A percentile compares a stretch with the other conserved stretches of the same genome.
Evolutionary conservation across 2,113 vertebrate species (phyloP).

Genomic region (Apaloderma vittatum): DNA sequence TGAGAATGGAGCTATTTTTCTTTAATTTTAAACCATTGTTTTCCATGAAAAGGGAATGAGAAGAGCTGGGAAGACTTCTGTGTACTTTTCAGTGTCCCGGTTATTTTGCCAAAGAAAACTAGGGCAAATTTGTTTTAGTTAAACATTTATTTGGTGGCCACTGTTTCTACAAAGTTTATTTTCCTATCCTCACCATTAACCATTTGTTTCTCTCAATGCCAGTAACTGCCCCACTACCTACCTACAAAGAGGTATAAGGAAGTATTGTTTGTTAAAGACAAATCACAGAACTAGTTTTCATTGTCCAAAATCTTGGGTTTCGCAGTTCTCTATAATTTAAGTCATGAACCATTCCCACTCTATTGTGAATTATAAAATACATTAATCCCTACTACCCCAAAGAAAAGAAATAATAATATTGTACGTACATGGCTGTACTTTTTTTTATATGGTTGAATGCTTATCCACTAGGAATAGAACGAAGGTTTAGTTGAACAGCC

Average conservation of each 20-base stretch:
- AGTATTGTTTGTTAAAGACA: not conserved
- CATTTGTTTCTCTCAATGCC: conserved; percentile 31
- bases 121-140: conserved; percentile 76
- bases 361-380: not conserved
- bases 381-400: not conserved
- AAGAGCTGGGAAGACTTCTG: conserved; percentile 37
- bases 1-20: not conserved
- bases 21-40: not conserved
- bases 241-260: not conserved
- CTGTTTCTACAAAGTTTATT: conserved; percentile 50
- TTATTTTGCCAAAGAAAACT: conserved; percentile 61
- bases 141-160: conserved; percentile 54
- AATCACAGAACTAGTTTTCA: not conserved
- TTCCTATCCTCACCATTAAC: conserved; percentile 46
- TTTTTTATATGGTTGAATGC: not conserved
- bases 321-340: not conserved
- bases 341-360: not conserved
- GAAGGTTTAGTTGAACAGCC: not conserved
- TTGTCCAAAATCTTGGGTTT: not conserved
- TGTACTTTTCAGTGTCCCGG: conserved; percentile 53
- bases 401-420: not conserved
- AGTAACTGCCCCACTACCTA: not conserved
- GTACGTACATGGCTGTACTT: not conserved
- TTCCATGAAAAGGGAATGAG: not conserved
- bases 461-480: not conserved